Conservation (phyloP, 2,113 vertebrate species). For the Chauna torquata region DNA sequence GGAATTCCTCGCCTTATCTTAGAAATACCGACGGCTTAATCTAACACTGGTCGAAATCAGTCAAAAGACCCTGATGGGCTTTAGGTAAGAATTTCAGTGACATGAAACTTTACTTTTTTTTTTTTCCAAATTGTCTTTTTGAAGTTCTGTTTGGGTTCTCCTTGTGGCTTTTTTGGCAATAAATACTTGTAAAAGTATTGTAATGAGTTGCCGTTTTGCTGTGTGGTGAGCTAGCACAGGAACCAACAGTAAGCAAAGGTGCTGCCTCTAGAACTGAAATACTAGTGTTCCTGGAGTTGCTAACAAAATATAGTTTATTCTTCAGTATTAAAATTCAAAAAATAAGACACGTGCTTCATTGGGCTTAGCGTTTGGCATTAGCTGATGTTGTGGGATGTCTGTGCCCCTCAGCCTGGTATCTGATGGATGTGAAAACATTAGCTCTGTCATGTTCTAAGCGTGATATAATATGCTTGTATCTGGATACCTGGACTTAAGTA, state of each 20-base stretch:
- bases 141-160: not conserved
- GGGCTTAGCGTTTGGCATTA: not conserved
- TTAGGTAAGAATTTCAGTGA: not conserved
- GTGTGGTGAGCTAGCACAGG: not conserved
- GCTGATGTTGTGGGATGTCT: not conserved
- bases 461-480: not conserved
- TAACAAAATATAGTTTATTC: not conserved
- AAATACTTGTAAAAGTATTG: not conserved
- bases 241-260: not conserved
- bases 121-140: not conserved
- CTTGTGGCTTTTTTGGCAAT: not conserved
- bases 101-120: not conserved
- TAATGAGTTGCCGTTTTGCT: not conserved
- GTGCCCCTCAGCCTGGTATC: not conserved
- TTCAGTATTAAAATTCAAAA: not conserved
- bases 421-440: not conserved
- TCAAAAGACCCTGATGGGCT: not conserved
- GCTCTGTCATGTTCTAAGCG: not conserved
- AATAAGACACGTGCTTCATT: accelerated
- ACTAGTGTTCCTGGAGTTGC: not conserved
- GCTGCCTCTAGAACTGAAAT: not conserved
- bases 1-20: not conserved
- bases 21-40: not conserved
- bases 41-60: not conserved
- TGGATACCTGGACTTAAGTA: not conserved